Evolutionary conservation across 2,113 vertebrate species (phyloP).

Genomic region (Furnarius figulus): DNA sequence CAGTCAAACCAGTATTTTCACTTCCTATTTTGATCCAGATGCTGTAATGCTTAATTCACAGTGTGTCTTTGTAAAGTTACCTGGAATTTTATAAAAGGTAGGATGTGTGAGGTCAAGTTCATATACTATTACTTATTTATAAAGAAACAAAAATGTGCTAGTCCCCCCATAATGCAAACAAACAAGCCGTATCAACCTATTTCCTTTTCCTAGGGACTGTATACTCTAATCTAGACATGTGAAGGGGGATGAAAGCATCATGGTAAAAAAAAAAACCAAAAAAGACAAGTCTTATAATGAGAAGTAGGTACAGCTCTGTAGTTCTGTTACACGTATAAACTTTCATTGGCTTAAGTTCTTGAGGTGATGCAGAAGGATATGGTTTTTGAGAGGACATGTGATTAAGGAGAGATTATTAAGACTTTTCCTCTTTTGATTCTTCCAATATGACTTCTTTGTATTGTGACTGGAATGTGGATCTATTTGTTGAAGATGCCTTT

Average conservation of each 20-base stretch:
- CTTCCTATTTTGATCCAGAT: not conserved
- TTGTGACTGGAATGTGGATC: not conserved
- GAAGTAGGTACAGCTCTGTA: not conserved
- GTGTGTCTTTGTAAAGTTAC: not conserved
- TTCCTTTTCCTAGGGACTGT: not conserved
- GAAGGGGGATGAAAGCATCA: not conserved
- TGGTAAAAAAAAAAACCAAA: not conserved
- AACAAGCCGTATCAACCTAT: not conserved
- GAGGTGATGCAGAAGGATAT: not conserved
- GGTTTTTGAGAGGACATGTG: not conserved
- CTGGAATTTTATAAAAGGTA: not conserved
- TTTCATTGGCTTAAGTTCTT: not conserved
- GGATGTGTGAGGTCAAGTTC: not conserved
- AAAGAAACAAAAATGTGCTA: not conserved
- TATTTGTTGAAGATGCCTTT: not conserved
- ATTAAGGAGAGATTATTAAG: not conserved
- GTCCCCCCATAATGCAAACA: not conserved
- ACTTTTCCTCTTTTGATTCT: not conserved
- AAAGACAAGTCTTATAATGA: not conserved
- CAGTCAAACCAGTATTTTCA: not conserved
- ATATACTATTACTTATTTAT: not conserved
- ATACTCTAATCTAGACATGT: not conserved
- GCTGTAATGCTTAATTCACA: not conserved
- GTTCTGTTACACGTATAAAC: not conserved
- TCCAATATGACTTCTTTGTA: not conserved